phyloP scores from a whole-genome alignment of 2,113 vertebrate species.

The Cnemophilus loriae region DNA sequence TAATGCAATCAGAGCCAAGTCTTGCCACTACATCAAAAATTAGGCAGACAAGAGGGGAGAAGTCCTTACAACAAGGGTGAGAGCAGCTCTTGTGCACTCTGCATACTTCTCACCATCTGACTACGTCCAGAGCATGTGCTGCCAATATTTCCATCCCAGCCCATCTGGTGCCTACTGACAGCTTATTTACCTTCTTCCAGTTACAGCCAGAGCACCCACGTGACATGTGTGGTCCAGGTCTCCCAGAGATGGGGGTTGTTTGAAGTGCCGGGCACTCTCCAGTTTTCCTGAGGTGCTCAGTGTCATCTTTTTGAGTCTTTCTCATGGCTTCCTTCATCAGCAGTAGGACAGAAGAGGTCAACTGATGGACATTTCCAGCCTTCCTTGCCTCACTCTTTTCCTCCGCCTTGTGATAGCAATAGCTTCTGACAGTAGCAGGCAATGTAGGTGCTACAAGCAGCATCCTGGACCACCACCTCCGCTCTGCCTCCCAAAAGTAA shows the following conservation, averaged over 20 bases:
- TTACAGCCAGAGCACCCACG: background rate
- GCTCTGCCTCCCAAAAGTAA: background rate
- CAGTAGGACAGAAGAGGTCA: background rate
- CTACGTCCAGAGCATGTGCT: accelerated
- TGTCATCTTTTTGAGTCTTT: background rate
- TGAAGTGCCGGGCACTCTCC: background rate
- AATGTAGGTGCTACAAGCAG: accelerated
- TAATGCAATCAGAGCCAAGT: background rate
- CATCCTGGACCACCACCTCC: background rate
- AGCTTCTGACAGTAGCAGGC: background rate
- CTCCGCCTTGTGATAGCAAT: accelerated
- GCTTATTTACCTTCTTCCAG: background rate
- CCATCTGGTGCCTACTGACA: background rate
- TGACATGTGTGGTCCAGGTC: background rate
- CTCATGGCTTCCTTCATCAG: background rate
- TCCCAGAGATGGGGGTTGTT: background rate
- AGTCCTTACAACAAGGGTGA: background rate
- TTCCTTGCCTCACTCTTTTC: background rate
- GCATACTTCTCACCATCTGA: background rate
- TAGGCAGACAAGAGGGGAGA: background rate
- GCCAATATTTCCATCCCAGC: background rate
- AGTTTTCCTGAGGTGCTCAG: background rate
- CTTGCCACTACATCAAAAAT: background rate
- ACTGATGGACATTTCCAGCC: background rate
- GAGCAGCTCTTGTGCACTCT: background rate